Evolutionary conservation across 2,113 vertebrate species (phyloP).

Genomic region (Callionymus lyra): DNA sequence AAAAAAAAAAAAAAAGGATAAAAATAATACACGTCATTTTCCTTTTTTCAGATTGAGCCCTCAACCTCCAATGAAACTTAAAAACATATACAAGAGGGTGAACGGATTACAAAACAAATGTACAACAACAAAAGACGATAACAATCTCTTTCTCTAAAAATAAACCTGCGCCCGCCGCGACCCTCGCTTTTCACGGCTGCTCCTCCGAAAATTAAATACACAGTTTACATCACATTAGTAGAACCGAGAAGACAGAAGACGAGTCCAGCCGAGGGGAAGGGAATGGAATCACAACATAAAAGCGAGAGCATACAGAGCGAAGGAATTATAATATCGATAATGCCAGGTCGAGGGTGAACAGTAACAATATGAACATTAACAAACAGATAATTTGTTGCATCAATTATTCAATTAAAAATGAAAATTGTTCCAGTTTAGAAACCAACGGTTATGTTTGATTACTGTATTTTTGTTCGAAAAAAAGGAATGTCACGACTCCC

Average conservation of each 20-base stretch:
- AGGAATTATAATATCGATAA: conserved; percentile 43
- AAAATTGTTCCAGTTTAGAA: no score
- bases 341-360: conserved; percentile 41
- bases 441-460: no score
- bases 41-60: conserved; percentile 58
- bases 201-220: conserved; percentile 52
- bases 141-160: conserved; percentile 33
- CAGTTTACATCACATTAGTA: conserved; percentile 62
- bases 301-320: conserved; percentile 44
- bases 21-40: conserved; percentile 53
- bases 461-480: no score
- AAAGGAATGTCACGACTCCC: no score
- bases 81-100: conserved; percentile 56
- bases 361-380: conserved; percentile 52
- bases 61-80: conserved; percentile 25
- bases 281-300: conserved; percentile 43
- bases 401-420: no score
- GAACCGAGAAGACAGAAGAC: conserved; percentile 43
- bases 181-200: conserved; percentile 20
- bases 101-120: conserved; percentile 65
- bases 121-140: conserved; percentile 55
- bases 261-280: conserved; percentile 16
- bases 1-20: conserved; percentile 51
- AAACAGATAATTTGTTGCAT: conserved; percentile 9
- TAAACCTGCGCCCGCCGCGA: conserved; percentile 16